Conservation (phyloP, 2,797 vertebrate genomes). For the Gymnoscopelus microlampas region DNA sequence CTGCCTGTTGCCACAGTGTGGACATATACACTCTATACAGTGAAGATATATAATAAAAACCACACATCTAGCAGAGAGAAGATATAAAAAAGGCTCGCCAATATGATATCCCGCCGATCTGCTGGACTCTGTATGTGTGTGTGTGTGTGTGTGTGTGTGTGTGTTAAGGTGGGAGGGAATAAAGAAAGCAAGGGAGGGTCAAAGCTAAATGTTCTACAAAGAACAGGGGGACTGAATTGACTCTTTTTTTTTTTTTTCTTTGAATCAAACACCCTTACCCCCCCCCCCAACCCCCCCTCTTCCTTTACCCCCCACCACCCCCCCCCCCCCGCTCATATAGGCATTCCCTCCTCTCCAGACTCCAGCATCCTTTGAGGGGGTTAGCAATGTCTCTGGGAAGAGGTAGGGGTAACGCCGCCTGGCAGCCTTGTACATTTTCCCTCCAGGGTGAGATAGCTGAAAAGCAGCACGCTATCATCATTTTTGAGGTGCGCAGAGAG, state of each 20-base stretch:
- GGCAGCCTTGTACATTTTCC: slow-evolving; percentile 82
- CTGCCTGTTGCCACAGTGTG: slow-evolving; percentile 82
- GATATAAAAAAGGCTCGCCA: slow-evolving; percentile 78
- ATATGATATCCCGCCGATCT: slow-evolving; percentile 84
- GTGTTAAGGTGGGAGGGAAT: slow-evolving; percentile 78
- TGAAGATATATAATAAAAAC: slow-evolving; percentile 78
- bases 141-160: slow-evolving; percentile 31
- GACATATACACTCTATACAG: slow-evolving; percentile 77
- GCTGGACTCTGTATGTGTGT: slow-evolving; percentile 69
- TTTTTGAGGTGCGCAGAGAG: slow-evolving; percentile 75
- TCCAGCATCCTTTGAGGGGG: slow-evolving; percentile 84
- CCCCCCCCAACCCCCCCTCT: slow-evolving; percentile 63
- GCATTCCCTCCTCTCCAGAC: slow-evolving; percentile 80
- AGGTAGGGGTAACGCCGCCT: slow-evolving; percentile 65
- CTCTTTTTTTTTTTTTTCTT: slow-evolving; percentile 58
- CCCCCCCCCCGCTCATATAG: slow-evolving; percentile 63
- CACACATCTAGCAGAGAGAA: slow-evolving; percentile 74
- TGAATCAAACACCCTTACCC: slow-evolving; percentile 70
- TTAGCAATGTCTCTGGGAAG: slow-evolving; percentile 79
- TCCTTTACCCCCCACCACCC: slow-evolving; percentile 47
- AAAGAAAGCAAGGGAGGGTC: slow-evolving; percentile 93
- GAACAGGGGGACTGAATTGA: slow-evolving; percentile 87
- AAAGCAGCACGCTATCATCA: slow-evolving; percentile 80
- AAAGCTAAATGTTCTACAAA: slow-evolving; percentile 95
- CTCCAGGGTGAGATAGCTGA: slow-evolving; percentile 81